Conservation (phyloP, 2,113 vertebrate species). For the Oreochromis niloticus region DNA sequence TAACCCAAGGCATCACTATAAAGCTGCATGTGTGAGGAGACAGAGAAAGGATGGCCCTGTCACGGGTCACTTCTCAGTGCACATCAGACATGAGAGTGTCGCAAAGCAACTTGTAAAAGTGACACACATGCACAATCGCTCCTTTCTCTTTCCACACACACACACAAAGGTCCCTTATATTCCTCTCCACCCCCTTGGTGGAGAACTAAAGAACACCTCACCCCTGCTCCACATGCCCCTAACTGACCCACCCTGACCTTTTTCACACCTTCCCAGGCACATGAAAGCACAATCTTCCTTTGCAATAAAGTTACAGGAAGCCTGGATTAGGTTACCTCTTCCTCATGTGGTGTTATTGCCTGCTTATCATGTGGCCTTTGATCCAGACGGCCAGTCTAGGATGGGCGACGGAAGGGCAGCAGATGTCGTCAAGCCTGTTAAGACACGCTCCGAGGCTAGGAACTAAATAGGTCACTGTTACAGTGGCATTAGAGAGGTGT, state of each 20-base stretch:
- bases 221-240: not conserved
- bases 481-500: not conserved
- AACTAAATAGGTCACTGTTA: not conserved
- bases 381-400: constrained; percentile 31
- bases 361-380: constrained; percentile 56
- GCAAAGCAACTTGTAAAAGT: constrained; percentile 24
- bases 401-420: not conserved
- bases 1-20: not conserved
- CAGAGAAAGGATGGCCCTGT: not conserved
- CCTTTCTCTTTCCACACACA: not conserved
- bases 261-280: constrained; percentile 47
- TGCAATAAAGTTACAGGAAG: constrained; percentile 56
- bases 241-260: constrained; percentile 25
- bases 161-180: constrained; percentile 8
- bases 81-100: constrained; percentile 35
- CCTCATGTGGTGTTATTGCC: constrained; percentile 27
- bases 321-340: constrained; percentile 52
- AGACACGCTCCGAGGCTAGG: not conserved
- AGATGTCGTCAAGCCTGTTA: not conserved
- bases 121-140: not conserved
- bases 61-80: constrained; percentile 15
- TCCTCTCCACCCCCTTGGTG: not conserved
- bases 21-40: not conserved
- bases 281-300: constrained; percentile 51
- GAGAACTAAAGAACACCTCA: constrained; percentile 17